Percentiles rank a stretch among this genome's conserved stretches.
Conservation (phyloP, 1,140 invertebrate species). For the Vollenhovia emeryi region DNA sequence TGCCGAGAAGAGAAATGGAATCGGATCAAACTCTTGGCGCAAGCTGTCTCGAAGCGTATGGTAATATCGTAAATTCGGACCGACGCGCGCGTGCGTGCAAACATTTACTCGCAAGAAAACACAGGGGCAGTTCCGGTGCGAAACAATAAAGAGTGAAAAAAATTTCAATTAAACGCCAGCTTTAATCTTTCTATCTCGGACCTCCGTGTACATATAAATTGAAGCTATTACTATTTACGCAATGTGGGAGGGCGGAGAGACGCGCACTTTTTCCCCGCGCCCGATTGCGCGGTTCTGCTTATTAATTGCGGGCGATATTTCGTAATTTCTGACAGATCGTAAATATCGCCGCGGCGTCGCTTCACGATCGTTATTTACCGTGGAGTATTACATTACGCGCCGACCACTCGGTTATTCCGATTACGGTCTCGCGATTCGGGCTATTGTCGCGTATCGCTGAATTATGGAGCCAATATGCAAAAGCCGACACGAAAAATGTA, state of each 20-base stretch:
- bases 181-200: slow-evolving; percentile 12
- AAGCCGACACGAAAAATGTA: slow-evolving; percentile 24
- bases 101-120: background rate
- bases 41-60: slow-evolving; percentile 2
- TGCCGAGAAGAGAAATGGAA: background rate
- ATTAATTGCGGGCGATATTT: slow-evolving; percentile 70
- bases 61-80: slow-evolving; percentile 1
- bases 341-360: slow-evolving; percentile 59
- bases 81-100: background rate
- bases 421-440: background rate
- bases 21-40: background rate
- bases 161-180: background rate
- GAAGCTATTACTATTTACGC: background rate
- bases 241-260: background rate
- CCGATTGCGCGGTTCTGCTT: slow-evolving; percentile 64
- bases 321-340: slow-evolving; percentile 34
- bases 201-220: background rate
- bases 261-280: background rate
- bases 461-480: slow-evolving; percentile 52
- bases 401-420: slow-evolving; percentile 47
- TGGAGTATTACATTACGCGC: slow-evolving; percentile 59
- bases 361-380: slow-evolving; percentile 68
- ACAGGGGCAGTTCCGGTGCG: background rate
- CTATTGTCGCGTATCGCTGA: slow-evolving; percentile 34
- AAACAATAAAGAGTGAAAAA: background rate